These are phyloP conservation scores for Macrosiphum euphorbiae DNA, from an alignment of 2,888 invertebrate genomes.

Conservation along the genomic window DNA sequence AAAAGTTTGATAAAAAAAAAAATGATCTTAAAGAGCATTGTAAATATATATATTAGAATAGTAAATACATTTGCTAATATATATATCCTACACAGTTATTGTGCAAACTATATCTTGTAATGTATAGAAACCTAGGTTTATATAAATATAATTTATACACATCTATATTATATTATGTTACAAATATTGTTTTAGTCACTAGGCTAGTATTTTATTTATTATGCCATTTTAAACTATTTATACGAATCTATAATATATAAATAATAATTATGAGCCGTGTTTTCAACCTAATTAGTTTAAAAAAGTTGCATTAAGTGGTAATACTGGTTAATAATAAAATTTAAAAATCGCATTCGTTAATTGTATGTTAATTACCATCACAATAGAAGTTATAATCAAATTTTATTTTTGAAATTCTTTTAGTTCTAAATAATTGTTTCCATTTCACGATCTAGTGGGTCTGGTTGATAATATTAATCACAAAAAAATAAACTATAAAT, in stretches of 20 bases:
- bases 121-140: constrained; percentile 30
- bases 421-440: neutral
- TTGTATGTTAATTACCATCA: neutral
- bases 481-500: neutral
- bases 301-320: neutral
- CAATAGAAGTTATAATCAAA: neutral
- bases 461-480: neutral
- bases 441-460: neutral
- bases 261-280: neutral
- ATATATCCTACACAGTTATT: constrained; percentile 47
- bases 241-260: neutral
- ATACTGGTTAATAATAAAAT: neutral
- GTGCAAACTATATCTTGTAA: constrained; percentile 42
- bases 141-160: neutral
- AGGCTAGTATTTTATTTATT: constrained; percentile 61
- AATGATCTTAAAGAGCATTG: constrained; percentile 27
- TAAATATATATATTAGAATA: constrained; percentile 51
- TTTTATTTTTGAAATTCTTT: constrained; percentile 13
- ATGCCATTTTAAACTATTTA: constrained; percentile 57
- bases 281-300: constrained; percentile 12
- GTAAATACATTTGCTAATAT: constrained; percentile 30
- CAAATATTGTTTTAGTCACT: constrained; percentile 61
- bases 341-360: neutral
- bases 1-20: neutral
- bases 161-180: constrained; percentile 5